These are phyloP conservation scores for Pocillopora verrucosa DNA, from an alignment of 64 coral and sea anemone genomes.

Conservation along the genomic window DNA sequence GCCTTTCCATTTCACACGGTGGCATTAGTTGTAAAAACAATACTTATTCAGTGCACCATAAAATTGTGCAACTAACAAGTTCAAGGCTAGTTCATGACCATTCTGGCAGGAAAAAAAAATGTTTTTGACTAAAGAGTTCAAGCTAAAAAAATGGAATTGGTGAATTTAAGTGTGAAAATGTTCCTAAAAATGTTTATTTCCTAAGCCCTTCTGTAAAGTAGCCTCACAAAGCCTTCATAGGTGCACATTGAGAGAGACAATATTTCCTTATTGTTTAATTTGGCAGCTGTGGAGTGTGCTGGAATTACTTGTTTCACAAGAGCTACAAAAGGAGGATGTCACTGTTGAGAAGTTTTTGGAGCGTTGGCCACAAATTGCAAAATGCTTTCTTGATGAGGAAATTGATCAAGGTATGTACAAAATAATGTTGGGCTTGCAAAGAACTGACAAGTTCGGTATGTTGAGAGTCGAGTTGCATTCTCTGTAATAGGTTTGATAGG, in stretches of 20 bases:
- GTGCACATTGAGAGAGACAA: too few species aligned
- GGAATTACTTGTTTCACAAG: constrained; percentile 1
- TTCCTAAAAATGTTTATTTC: not conserved
- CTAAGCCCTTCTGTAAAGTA: not conserved
- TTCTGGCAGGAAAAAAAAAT: not conserved
- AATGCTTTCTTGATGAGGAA: constrained; percentile 13
- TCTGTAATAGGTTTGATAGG: too few species aligned
- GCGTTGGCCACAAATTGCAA: not conserved
- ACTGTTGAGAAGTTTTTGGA: not conserved
- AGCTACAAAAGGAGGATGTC: not conserved
- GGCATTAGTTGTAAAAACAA: not conserved
- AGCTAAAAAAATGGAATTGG: too few species aligned
- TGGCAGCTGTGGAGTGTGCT: constrained; percentile 23
- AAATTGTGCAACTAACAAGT: too few species aligned
- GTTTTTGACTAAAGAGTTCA: not conserved
- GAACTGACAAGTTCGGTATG: too few species aligned
- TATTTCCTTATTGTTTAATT: not conserved
- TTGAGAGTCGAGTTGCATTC: too few species aligned
- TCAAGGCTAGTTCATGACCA: not conserved
- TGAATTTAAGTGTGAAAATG: not conserved
- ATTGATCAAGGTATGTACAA: not conserved
- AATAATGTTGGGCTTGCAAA: too few species aligned
- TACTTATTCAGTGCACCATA: too few species aligned
- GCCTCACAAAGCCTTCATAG: not conserved
- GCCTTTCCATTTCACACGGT: not conserved